Percentiles rank a stretch among this genome's conserved stretches.
These are phyloP conservation scores for Uria aalge DNA, from an alignment of 2,113 vertebrate genomes.

Conservation along the genomic window DNA sequence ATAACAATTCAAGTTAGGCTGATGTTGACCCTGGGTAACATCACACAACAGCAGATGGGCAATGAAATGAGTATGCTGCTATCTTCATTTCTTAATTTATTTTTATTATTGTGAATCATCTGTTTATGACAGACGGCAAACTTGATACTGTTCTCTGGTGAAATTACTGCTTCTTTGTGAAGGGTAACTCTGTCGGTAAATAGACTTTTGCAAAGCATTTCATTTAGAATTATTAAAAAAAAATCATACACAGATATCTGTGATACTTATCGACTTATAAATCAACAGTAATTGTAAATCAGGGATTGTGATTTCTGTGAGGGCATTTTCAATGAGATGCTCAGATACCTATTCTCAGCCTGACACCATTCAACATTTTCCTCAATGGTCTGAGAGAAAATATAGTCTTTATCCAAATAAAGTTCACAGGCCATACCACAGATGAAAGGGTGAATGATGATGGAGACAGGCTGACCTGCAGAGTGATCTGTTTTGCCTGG, in stretches of 20 bases:
- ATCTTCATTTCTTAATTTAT: not conserved
- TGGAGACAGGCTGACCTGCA: not conserved
- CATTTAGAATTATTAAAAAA: not conserved
- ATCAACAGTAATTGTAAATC: not conserved
- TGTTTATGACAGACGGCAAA: not conserved
- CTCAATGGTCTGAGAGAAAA: not conserved
- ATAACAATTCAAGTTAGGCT: not conserved
- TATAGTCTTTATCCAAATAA: not conserved
- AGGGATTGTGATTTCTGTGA: not conserved
- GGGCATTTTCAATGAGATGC: not conserved
- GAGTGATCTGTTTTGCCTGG: not conserved
- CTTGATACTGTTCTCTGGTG: not conserved
- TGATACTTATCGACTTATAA: not conserved
- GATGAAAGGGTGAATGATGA: not conserved
- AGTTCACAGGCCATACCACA: not conserved
- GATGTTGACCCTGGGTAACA: not conserved
- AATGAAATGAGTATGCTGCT: not conserved
- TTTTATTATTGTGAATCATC: not conserved
- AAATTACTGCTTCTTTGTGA: not conserved
- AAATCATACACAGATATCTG: not conserved
- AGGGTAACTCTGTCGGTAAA: not conserved
- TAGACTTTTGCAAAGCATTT: not conserved
- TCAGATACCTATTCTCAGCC: not conserved
- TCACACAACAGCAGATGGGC: not conserved
- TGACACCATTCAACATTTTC: not conserved